Percentiles rank a stretch among this genome's conserved stretches.
Evolutionary conservation across 2,797 vertebrate genomes (phyloP).

Genomic region (Ara ararauna): DNA sequence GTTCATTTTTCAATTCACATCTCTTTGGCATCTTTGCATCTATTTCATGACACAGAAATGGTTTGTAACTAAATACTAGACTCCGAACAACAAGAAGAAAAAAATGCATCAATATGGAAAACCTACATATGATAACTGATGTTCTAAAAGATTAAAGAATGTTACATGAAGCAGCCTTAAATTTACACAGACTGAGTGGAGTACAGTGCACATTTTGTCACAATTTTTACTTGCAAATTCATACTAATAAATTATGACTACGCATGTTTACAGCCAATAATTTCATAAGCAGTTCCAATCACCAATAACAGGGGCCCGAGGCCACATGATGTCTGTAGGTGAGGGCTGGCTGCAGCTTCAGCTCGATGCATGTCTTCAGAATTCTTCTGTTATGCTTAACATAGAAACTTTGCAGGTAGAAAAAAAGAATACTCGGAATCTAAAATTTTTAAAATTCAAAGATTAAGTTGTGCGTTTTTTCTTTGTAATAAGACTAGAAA

Average conservation of each 20-base stretch:
- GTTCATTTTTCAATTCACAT: neutral
- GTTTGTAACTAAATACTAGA: neutral
- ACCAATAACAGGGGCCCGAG: neutral
- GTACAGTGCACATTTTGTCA: neutral
- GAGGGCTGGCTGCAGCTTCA: neutral
- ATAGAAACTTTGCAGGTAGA: neutral
- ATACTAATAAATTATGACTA: neutral
- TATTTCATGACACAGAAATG: neutral
- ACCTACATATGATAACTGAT: neutral
- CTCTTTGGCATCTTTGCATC: neutral
- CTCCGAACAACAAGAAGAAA: neutral
- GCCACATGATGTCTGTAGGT: rapidly evolving
- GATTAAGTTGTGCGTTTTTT: neutral
- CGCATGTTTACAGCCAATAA: neutral
- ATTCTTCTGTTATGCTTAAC: neutral
- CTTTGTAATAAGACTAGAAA: neutral
- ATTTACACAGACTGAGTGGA: neutral
- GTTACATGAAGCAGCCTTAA: neutral
- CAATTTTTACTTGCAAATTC: neutral
- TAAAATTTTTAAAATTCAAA: neutral
- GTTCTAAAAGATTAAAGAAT: neutral
- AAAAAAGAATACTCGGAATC: neutral
- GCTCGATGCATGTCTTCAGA: neutral
- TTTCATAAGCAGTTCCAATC: neutral
- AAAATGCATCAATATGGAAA: neutral